Conservation (phyloP, 2,113 vertebrate genomes). For the Dromiciops gliroides region DNA sequence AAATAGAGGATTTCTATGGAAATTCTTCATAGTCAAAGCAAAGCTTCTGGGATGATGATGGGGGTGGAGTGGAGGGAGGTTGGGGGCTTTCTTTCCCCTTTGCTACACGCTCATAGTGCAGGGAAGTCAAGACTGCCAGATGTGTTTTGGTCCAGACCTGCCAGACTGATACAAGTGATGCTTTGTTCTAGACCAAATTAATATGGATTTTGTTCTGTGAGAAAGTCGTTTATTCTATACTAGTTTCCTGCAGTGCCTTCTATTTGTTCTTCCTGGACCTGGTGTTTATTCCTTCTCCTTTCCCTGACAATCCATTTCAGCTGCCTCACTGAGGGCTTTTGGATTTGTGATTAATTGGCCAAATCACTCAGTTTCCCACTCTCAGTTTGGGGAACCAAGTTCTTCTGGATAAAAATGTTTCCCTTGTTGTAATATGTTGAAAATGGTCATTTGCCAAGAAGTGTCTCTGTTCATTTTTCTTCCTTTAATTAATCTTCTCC, state of each 20-base stretch:
- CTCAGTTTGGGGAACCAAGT: conserved; percentile 9
- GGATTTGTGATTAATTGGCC: background rate
- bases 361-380: conserved; percentile 23
- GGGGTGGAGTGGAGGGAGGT: background rate
- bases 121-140: background rate
- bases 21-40: background rate
- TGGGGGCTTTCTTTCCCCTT: background rate
- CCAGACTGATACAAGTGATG: background rate
- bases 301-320: background rate
- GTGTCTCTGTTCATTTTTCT: conserved; percentile 44
- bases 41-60: background rate
- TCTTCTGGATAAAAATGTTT: conserved; percentile 60
- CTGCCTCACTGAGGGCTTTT: background rate
- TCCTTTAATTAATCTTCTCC: background rate
- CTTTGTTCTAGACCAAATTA: background rate
- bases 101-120: background rate
- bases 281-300: background rate
- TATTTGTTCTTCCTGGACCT: background rate
- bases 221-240: background rate
- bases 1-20: background rate
- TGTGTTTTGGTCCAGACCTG: background rate
- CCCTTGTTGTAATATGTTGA: conserved; percentile 49
- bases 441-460: conserved; percentile 60
- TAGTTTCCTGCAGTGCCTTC: background rate
- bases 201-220: background rate